Conservation (phyloP, 2,888 invertebrate genomes). For the Merodon equestris region DNA sequence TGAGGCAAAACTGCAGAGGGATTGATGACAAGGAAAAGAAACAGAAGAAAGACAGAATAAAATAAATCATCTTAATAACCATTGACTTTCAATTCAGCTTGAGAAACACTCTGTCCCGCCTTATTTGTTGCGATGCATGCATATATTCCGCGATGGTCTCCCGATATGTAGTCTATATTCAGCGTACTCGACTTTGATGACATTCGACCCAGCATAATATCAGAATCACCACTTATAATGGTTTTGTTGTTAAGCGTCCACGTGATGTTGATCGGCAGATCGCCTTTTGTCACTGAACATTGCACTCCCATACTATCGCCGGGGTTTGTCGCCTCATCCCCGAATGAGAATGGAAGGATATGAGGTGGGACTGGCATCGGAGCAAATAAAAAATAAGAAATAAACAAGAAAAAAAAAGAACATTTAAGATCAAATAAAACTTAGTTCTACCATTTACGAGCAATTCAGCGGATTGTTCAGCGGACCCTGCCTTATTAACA, state of each 20-base stretch:
- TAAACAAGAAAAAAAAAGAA: slow-evolving; percentile 33
- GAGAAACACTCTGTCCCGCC: slow-evolving; percentile 80
- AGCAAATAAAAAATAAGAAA: not conserved
- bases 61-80: slow-evolving; percentile 71
- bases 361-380: slow-evolving; percentile 81
- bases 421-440: slow-evolving; percentile 4
- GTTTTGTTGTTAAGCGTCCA: slow-evolving; percentile 81
- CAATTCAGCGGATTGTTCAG: slow-evolving; percentile 83
- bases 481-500: slow-evolving; percentile 84
- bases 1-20: slow-evolving; percentile 83
- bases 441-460: slow-evolving; percentile 84
- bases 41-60: slow-evolving; percentile 20
- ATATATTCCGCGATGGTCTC: slow-evolving; percentile 83
- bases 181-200: slow-evolving; percentile 81
- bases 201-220: slow-evolving; percentile 77
- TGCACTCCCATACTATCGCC: slow-evolving; percentile 85
- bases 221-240: slow-evolving; percentile 75
- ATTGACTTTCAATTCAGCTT: slow-evolving; percentile 78
- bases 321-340: slow-evolving; percentile 85
- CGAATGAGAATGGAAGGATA: slow-evolving; percentile 86
- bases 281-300: slow-evolving; percentile 83
- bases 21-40: slow-evolving; percentile 29
- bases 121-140: slow-evolving; percentile 83
- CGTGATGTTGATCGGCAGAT: slow-evolving; percentile 83
- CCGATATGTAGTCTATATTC: slow-evolving; percentile 82